Evolutionary conservation across 2,113 vertebrate genomes (phyloP), one percentile per base, ranked within the genome.

Genomic region (Tretioscincus oriximinensis): DNA sequence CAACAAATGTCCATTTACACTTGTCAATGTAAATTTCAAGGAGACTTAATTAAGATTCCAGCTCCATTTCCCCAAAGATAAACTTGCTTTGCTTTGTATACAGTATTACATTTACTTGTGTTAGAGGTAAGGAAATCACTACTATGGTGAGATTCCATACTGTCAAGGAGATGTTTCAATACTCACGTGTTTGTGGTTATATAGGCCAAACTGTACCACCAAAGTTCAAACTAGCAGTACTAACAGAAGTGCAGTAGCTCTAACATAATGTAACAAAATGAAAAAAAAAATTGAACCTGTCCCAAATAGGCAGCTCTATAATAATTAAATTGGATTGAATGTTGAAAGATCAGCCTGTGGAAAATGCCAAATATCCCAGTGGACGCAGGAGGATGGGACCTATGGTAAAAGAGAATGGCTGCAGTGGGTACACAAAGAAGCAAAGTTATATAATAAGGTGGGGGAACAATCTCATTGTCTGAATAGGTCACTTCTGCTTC

Each of bases 1-100:
- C 22, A 14, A 51, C 64, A 76, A 82, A 63, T 70, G n/a, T 22
- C 41, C 12, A 61, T 67, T 82, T 49, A 76, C 21, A 76, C 76
- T 69, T 69, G 58, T 45, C 51, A 61, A 49, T 7, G 28, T 12
- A 69, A 51, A 31, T 81, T 54, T 28, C 26, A 81, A 24, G 60
- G 24, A 61, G 5, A 22, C n/a, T 29, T 81, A 82, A 76, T 76
- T 76, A 69, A 29, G 35, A 61, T 76, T 45, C 31, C 29, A 8
- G 9, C 4, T 76, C 28, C 49, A 68, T 61, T 81, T 35, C 47
- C 73, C 66, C 47, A 68, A 18, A 12, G 58, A 49, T 21, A 78
- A 68, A 20, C 31, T 74, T 16, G 12, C 28, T 81, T 81, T 67
- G 47, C 28, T 64, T 41, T 41, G 35, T 41, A 41, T 41, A 41